Percentiles rank a stretch among this genome's conserved stretches.
Conservation (phyloP, 2,888 invertebrate species). For the Hylaea fasciaria region DNA sequence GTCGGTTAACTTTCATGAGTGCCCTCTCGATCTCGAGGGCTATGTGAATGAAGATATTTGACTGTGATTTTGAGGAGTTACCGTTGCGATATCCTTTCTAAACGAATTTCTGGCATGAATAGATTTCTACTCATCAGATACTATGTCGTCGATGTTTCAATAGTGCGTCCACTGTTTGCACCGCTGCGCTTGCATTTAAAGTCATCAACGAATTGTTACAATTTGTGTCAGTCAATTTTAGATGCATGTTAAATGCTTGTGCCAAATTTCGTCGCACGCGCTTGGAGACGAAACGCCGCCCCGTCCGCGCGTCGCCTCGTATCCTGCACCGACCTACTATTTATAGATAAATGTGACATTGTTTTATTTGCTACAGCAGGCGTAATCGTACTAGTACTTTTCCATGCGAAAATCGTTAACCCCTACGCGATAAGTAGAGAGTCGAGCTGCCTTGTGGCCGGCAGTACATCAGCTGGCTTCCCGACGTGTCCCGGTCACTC, state of each 20-base stretch:
- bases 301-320: slow-evolving; percentile 52
- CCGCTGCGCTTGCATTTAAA: slow-evolving; percentile 39
- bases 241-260: slow-evolving; percentile 62
- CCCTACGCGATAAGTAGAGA: slow-evolving; percentile 65
- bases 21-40: no score
- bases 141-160: slow-evolving; percentile 40
- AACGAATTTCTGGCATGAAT: no score
- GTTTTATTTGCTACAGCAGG: slow-evolving; percentile 62
- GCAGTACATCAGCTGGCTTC: slow-evolving; percentile 17
- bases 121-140: slow-evolving; percentile 10
- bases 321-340: slow-evolving; percentile 61
- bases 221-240: slow-evolving; percentile 68
- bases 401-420: slow-evolving; percentile 80
- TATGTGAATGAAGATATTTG: no score
- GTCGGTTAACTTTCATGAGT: no score
- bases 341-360: slow-evolving; percentile 77
- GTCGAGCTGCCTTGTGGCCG: slow-evolving; percentile 38
- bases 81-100: no score
- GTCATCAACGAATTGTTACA: slow-evolving; percentile 58
- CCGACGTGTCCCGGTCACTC: slow-evolving; percentile 32
- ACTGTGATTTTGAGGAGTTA: no score
- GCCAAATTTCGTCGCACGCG: slow-evolving; percentile 68
- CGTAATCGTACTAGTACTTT: slow-evolving; percentile 72
- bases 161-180: background rate
- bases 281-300: slow-evolving; percentile 26